These are phyloP conservation scores for Caranx ignobilis DNA, from an alignment of 2,113 vertebrate species.

Conservation along the genomic window DNA sequence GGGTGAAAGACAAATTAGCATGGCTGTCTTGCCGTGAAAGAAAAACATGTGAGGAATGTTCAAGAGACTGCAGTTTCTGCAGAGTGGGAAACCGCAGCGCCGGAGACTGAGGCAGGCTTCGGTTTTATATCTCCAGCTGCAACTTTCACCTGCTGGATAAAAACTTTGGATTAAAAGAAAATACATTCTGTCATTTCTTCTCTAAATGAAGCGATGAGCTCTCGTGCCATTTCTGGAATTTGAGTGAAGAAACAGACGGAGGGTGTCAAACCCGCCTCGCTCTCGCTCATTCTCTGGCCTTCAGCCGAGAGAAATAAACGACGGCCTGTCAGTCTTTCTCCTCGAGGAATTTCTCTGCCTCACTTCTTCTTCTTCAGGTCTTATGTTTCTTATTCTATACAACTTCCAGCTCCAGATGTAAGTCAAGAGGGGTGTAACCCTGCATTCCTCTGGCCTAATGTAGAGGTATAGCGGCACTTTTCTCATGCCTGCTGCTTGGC, in stretches of 20 bases:
- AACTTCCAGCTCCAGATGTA: slow-evolving; percentile 60
- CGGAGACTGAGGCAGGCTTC: slow-evolving; percentile 1
- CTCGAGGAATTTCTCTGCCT: slow-evolving; percentile 32
- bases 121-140: slow-evolving; percentile 24
- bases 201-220: background rate
- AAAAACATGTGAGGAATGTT: slow-evolving; percentile 72
- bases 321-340: slow-evolving; percentile 50
- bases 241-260: slow-evolving; percentile 40
- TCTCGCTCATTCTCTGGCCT: slow-evolving; percentile 38
- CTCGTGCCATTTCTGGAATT: slow-evolving; percentile 47
- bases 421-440: slow-evolving; percentile 65
- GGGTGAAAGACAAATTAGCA: slow-evolving; percentile 60
- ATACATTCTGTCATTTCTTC: slow-evolving; percentile 15
- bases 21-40: slow-evolving; percentile 51
- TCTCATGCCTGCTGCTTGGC: slow-evolving; percentile 53
- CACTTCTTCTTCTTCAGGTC: slow-evolving; percentile 20
- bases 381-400: slow-evolving; percentile 47
- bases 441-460: slow-evolving; percentile 70
- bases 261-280: slow-evolving; percentile 25
- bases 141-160: slow-evolving; percentile 46
- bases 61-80: slow-evolving; percentile 42
- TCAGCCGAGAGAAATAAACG: slow-evolving; percentile 59
- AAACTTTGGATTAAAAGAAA: slow-evolving; percentile 36
- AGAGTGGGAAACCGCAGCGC: slow-evolving; percentile 52
- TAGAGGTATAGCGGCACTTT: slow-evolving; percentile 43